A percentile compares a stretch with the other conserved stretches of the same genome.
phyloP scores from a whole-genome alignment of 2,113 vertebrate genomes.

The Illadopsis cleaveri region DNA sequence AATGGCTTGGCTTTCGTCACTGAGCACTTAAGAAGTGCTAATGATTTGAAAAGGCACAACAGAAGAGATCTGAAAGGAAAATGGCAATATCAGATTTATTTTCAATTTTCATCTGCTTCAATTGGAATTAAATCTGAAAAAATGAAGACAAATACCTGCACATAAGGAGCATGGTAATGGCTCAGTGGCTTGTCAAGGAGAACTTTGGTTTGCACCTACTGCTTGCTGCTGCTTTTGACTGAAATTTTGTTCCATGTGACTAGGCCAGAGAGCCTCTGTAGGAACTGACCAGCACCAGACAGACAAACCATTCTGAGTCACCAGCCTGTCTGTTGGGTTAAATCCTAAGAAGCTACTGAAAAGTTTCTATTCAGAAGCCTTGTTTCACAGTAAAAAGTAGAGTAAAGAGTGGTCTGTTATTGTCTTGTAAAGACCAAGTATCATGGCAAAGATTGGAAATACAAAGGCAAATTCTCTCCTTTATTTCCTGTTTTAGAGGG shows the following conservation, averaged over 20 bases:
- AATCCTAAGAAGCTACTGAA: neutral
- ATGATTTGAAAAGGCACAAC: neutral
- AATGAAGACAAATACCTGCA: neutral
- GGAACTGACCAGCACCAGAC: neutral
- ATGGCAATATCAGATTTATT: neutral
- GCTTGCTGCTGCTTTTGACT: neutral
- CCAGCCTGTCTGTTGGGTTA: neutral
- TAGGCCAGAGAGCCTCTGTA: neutral
- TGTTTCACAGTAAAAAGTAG: neutral
- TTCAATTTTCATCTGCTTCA: neutral
- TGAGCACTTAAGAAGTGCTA: neutral
- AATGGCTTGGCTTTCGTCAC: neutral
- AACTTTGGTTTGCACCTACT: neutral
- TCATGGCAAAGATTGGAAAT: neutral
- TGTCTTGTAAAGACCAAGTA: neutral
- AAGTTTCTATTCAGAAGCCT: neutral
- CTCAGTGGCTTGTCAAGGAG: neutral
- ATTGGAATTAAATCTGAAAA: neutral
- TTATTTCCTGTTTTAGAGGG: neutral
- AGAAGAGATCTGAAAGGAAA: neutral
- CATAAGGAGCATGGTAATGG: accelerated
- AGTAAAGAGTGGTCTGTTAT: neutral
- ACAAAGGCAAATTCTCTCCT: neutral
- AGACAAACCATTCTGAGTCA: accelerated
- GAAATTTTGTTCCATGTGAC: neutral